These are phyloP conservation scores for Corythucha ciliata DNA, from an alignment of 2,888 invertebrate genomes.

Conservation along the genomic window DNA sequence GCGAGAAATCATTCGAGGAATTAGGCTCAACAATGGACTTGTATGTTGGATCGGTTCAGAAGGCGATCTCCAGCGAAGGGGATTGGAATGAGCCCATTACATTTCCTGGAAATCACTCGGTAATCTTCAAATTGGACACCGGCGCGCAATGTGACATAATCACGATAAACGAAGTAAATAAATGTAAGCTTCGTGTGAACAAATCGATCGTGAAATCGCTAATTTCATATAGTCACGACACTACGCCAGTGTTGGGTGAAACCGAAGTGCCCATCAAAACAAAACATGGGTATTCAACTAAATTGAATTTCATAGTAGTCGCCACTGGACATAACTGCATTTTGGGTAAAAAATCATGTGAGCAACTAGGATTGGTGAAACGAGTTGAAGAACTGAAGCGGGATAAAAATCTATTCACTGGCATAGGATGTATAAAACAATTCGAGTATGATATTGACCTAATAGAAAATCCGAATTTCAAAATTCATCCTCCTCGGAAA, in stretches of 20 bases:
- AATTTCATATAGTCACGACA: slow-evolving; percentile 11
- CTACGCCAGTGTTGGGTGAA: slow-evolving; percentile 18
- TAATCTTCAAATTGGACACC: slow-evolving; percentile 15
- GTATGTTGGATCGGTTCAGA: slow-evolving; percentile 1
- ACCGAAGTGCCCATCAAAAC: slow-evolving; percentile 10
- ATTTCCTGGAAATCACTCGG: slow-evolving; percentile 12
- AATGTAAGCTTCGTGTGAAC: slow-evolving; percentile 9
- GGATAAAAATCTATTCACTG: background rate
- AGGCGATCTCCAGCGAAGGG: background rate
- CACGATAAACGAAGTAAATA: slow-evolving; percentile 7
- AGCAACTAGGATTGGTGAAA: slow-evolving; percentile 9
- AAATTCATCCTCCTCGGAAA: slow-evolving; percentile 12
- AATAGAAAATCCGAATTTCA: slow-evolving; percentile 12
- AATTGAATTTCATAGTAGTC: slow-evolving; percentile 12
- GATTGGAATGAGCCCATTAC: slow-evolving; percentile 7
- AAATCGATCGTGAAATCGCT: slow-evolving; percentile 5
- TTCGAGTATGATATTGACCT: slow-evolving; percentile 19
- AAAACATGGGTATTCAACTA: slow-evolving; percentile 9
- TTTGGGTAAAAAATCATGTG: slow-evolving; percentile 10
- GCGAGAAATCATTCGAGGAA: background rate
- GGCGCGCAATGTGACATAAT: slow-evolving; percentile 14
- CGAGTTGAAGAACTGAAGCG: background rate
- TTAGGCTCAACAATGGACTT: background rate
- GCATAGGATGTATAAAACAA: slow-evolving; percentile 17
- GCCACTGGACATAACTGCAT: slow-evolving; percentile 13